Evolutionary conservation across 2,113 vertebrate species (phyloP).

Genomic region (Atherinomorus stipes): DNA sequence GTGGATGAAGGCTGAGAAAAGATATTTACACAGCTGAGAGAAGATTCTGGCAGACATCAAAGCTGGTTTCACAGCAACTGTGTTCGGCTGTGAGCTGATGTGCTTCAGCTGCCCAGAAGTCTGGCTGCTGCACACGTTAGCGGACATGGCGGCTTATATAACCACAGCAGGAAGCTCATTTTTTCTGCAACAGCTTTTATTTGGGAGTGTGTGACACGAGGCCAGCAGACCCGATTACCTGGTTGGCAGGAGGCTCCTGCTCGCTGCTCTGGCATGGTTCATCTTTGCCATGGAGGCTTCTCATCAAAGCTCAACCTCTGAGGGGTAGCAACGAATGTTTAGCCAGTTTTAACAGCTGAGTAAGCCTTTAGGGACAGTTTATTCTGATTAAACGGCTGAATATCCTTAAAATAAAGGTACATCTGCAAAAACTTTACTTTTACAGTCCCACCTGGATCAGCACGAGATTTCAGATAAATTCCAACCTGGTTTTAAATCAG

Average conservation of each 20-base stretch:
- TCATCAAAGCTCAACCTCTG: constrained; percentile 14
- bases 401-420: background rate
- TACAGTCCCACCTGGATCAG: no score
- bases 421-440: no score
- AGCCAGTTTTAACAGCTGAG: background rate
- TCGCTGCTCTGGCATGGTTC: background rate
- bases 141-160: constrained; percentile 21
- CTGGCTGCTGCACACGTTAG: background rate
- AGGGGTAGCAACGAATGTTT: background rate
- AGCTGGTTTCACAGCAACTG: background rate
- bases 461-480: no score
- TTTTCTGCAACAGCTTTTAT: constrained; percentile 2
- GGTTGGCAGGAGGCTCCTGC: background rate
- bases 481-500: no score
- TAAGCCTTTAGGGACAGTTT: background rate
- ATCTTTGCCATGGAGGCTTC: constrained; percentile 7
- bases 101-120: background rate
- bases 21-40: background rate
- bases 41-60: background rate
- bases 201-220: background rate
- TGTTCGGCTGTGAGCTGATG: background rate
- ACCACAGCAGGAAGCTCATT: background rate
- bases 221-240: constrained; percentile 27
- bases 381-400: background rate
- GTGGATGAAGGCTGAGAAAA: constrained; percentile 3